Conservation (phyloP, 2,888 invertebrate species). For the Cataglyphis albicans region DNA sequence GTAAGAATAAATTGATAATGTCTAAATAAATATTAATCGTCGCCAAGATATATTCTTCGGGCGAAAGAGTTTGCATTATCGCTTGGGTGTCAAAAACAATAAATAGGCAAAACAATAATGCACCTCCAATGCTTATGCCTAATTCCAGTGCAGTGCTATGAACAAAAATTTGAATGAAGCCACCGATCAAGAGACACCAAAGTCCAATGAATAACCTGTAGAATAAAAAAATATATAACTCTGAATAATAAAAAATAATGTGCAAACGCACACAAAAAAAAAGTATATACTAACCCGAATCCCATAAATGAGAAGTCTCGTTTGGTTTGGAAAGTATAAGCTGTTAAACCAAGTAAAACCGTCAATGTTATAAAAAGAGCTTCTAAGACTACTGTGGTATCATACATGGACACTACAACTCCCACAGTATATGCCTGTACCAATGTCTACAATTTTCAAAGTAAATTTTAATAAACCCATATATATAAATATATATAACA, state of each 20-base stretch:
- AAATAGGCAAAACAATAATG: constrained; percentile 92
- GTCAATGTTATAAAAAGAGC: constrained; percentile 92
- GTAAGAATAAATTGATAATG: constrained; percentile 94
- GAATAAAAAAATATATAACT: constrained; percentile 58
- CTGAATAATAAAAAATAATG: not conserved
- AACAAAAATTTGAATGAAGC: constrained; percentile 91
- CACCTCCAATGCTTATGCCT: constrained; percentile 91
- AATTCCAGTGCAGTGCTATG: constrained; percentile 91
- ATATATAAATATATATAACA: no score
- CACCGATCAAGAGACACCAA: constrained; percentile 90
- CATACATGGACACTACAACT: constrained; percentile 92
- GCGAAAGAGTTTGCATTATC: constrained; percentile 92
- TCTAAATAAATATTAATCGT: constrained; percentile 95
- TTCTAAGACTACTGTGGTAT: constrained; percentile 91
- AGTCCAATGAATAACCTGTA: constrained; percentile 90
- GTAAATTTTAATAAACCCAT: not conserved
- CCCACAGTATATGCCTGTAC: constrained; percentile 93
- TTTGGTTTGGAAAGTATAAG: constrained; percentile 95
- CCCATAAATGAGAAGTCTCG: constrained; percentile 93
- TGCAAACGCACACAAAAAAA: not conserved
- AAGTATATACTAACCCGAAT: constrained; percentile 88
- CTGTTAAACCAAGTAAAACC: constrained; percentile 91
- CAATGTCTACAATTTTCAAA: constrained; percentile 89
- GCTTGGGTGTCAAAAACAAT: constrained; percentile 94
- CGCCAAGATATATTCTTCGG: constrained; percentile 95